Evolutionary conservation across 2,113 vertebrate species (phyloP), one percentile per base, ranked within the genome.

Genomic region (Syrmaticus mikado): DNA sequence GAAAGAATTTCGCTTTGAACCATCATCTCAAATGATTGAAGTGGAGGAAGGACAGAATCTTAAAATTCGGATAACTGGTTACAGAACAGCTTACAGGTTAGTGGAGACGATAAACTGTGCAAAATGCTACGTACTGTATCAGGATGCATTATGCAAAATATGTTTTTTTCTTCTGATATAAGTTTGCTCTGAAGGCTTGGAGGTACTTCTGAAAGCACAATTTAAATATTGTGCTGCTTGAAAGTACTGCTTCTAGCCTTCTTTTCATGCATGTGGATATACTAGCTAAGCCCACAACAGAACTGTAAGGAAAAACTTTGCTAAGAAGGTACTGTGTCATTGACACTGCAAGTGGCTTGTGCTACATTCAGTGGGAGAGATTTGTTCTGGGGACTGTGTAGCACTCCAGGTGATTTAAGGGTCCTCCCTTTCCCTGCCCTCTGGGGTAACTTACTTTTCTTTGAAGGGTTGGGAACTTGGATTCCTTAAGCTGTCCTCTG

Each of bases 1-100:
- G 99, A 99, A 99, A 80, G 99, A 99, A 66, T 99, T 99, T 92
- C 99, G 99, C 57, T 99, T 99, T 77, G 99, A 99, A 75, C 99
- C 99, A 0, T 98, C 99, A 1, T 99, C 99, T 36, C 99, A 99
- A 85, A 99, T 99, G 99, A 99, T 99, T 38, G 98, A 99, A 65
- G 98, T 99, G 50, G 98, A 99, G 82, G 99, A 99, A 95, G 99
- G 99, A 21, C 98, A 99, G 95, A 99, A 97, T 84, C 98, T 99
- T 62, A 98, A 96, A 85, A 99, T 99, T 67, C 97, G 97, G 65
- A 98, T 99, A 87, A 98, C 97, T 7, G 99, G 99, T 64, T 98
- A 99, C 78, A 99, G 99, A 82, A 99, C 99, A 1, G 99, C 98
- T 13, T 99, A 99, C 97, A 99, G 98, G 98, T 98, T 16, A 68